phyloP scores from a whole-genome alignment of 2,113 vertebrate genomes.

The Progne subis region DNA sequence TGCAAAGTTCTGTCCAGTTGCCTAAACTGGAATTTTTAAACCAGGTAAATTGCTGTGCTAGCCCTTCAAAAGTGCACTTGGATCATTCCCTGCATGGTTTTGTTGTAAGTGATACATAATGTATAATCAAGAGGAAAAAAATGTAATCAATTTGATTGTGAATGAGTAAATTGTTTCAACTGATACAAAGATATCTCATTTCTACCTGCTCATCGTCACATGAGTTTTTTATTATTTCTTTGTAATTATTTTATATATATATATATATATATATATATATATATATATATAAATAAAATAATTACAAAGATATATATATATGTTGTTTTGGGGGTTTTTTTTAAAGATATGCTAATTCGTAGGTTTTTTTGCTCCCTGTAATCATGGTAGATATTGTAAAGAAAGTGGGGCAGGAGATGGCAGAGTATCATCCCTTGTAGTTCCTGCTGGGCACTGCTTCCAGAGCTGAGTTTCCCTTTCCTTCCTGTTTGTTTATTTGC shows the following conservation, averaged over 20 bases:
- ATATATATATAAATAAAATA: too few relatives aligned
- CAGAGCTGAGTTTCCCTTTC: not conserved
- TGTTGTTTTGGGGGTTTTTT: not conserved
- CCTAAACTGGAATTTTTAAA: slow-evolving; percentile 46
- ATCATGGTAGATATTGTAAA: not conserved
- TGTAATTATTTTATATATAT: not conserved
- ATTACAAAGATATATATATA: too few relatives aligned
- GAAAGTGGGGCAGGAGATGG: not conserved
- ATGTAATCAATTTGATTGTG: not conserved
- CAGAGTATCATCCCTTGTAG: not conserved
- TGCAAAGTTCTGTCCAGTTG: slow-evolving; percentile 5
- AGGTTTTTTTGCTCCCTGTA: not conserved
- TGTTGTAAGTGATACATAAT: not conserved
- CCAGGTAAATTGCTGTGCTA: slow-evolving; percentile 40
- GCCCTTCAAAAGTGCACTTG: slow-evolving; percentile 57
- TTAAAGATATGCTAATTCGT: not conserved
- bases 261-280: too few relatives aligned
- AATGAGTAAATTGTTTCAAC: slow-evolving; percentile 14
- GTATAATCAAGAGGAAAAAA: not conserved
- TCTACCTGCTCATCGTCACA: not conserved
- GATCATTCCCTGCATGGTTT: slow-evolving; percentile 52
- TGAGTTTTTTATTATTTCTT: not conserved
- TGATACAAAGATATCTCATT: not conserved
- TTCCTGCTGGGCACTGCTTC: not conserved
- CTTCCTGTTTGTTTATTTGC: not conserved